These are phyloP conservation scores for Nebria ingens DNA, from an alignment of 1,140 invertebrate genomes.

Conservation along the genomic window DNA sequence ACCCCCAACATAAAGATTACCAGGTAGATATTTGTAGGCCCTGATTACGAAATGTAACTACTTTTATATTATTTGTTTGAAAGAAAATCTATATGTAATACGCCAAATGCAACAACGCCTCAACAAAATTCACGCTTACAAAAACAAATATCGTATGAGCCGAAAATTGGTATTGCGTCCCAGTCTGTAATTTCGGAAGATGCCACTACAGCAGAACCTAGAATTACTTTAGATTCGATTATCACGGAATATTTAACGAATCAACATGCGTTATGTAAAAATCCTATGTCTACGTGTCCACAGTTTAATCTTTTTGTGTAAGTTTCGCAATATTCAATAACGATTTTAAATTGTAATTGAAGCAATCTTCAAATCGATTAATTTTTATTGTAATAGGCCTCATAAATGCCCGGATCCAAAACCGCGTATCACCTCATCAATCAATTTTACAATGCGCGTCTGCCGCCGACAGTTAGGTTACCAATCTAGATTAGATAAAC, in stretches of 20 bases:
- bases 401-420: conserved; percentile 88
- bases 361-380: no score
- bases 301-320: conserved; percentile 79
- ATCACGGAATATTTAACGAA: conserved; percentile 93
- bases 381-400: conserved; percentile 44
- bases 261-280: conserved; percentile 89
- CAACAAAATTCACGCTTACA: conserved; percentile 44
- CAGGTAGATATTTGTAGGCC: no score
- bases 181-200: conserved; percentile 22
- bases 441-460: conserved; percentile 57
- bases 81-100: background rate
- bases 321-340: no score
- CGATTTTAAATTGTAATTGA: no score
- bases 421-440: conserved; percentile 55
- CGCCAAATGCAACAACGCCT: background rate
- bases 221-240: conserved; percentile 77
- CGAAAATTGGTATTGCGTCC: conserved; percentile 23
- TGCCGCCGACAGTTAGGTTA: conserved; percentile 45
- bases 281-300: conserved; percentile 83
- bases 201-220: conserved; percentile 29
- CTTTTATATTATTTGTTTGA: background rate
- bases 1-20: background rate
- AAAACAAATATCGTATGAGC: conserved; percentile 47
- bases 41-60: background rate
- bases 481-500: conserved; percentile 52